Conservation (phyloP, 2,888 invertebrate species). For the Pterostichus madidus region DNA sequence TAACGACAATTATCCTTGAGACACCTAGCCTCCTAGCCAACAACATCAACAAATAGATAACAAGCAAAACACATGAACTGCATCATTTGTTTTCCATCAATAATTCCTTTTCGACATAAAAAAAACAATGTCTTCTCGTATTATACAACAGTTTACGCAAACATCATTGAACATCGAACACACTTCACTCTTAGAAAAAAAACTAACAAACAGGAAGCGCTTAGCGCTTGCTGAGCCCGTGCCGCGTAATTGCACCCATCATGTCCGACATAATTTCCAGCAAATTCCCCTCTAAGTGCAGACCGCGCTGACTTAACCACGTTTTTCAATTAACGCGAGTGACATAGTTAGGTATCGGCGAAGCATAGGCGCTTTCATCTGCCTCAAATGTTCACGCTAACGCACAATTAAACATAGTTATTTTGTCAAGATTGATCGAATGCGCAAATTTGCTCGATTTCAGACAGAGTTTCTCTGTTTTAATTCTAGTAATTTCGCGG, state of each 20-base stretch:
- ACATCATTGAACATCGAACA: slow-evolving; percentile 10
- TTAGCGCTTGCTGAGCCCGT: slow-evolving; percentile 33
- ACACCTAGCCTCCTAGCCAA: too few species aligned
- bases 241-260: slow-evolving; percentile 29
- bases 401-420: slow-evolving; percentile 52
- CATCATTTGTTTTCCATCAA: slow-evolving; percentile 29
- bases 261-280: slow-evolving; percentile 43
- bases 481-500: slow-evolving; percentile 26
- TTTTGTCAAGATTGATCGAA: slow-evolving; percentile 22
- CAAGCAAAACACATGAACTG: neutral
- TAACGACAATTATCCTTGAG: too few species aligned
- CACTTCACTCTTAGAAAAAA: neutral
- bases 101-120: slow-evolving; percentile 34
- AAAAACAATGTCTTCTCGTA: slow-evolving; percentile 24
- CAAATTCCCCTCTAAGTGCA: slow-evolving; percentile 46
- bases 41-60: slow-evolving; percentile 2
- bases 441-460: slow-evolving; percentile 2
- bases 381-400: neutral
- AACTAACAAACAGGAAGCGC: slow-evolving; percentile 42
- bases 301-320: slow-evolving; percentile 20
- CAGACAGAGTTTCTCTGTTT: slow-evolving; percentile 1
- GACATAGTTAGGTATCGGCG: slow-evolving; percentile 56
- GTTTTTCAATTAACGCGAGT: slow-evolving; percentile 59
- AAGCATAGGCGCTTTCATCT: slow-evolving; percentile 48
- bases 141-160: slow-evolving; percentile 41